A percentile compares a stretch with the other conserved stretches of the same genome.
phyloP scores from a whole-genome alignment of 2,113 vertebrate genomes.

The Electrona antarctica region DNA sequence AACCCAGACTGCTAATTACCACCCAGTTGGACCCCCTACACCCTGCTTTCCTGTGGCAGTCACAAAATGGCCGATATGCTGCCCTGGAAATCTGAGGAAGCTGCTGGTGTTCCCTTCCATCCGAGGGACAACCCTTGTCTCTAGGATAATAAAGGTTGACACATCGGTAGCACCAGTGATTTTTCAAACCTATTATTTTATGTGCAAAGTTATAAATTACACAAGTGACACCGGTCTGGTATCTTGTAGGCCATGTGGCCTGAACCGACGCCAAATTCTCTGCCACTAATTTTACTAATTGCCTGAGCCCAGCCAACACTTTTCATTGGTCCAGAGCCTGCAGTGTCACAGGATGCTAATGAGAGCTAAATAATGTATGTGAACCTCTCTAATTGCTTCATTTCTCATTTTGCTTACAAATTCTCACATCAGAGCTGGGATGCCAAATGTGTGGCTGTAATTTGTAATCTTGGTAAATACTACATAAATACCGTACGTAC shows the following conservation, averaged over 20 bases:
- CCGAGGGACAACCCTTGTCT: conserved; percentile 57
- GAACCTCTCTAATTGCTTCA: conserved; percentile 84
- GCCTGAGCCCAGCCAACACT: conserved; percentile 80
- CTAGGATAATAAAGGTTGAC: conserved; percentile 71
- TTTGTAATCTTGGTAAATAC: conserved; percentile 72
- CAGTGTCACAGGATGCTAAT: conserved; percentile 84
- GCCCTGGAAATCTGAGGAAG: conserved; percentile 38
- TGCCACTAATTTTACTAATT: conserved; percentile 87
- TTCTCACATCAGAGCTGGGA: conserved; percentile 74
- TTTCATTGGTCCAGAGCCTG: conserved; percentile 80
- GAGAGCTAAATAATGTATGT: conserved; percentile 86
- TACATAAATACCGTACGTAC: conserved; percentile 23
- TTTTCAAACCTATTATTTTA: conserved; percentile 83
- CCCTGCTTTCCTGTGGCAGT: conserved; percentile 53
- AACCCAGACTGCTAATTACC: conserved; percentile 80
- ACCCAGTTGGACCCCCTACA: conserved; percentile 66
- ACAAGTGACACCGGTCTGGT: conserved; percentile 78
- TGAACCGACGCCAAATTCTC: conserved; percentile 82
- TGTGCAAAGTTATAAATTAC: conserved; percentile 82
- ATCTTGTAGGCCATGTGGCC: conserved; percentile 85
- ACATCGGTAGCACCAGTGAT: conserved; percentile 67
- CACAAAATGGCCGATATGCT: conserved; percentile 68
- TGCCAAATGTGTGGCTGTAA: conserved; percentile 71
- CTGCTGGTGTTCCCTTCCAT: conserved; percentile 50
- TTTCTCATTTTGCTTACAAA: conserved; percentile 82